Evolutionary conservation across 2,113 vertebrate genomes (phyloP), one percentile per base, ranked within the genome.

Genomic region (Alectura lathami): DNA sequence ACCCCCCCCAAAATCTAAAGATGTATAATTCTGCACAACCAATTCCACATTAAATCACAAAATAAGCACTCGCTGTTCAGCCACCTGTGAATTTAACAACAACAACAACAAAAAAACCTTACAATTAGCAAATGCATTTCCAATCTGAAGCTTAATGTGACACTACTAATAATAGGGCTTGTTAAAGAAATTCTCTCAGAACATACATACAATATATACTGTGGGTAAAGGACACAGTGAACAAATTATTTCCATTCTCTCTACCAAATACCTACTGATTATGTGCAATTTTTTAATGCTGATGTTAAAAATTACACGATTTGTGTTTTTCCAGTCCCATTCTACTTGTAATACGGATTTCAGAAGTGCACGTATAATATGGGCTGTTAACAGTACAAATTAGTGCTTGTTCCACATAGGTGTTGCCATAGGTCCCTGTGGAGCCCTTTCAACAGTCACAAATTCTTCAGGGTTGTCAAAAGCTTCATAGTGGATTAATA

Each of bases 361-460:
- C 80, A 43, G 81, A 91, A 95, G 79, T 88, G 59, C 47, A 84
- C 47, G 38, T 54, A 63, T 30, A 86, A 51, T 17, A 17, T 13
- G 63, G 56, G 88, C 83, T 88, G 88, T 22, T 82, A 86, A n/a
- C 51, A 92, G 74, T 88, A 93, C 5, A 1, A 56, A 84, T 98
- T 94, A 99, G 95, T 99, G 99, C 96, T 99, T 99, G 97, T 99
- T 99, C 99, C 99, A 99, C 92, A 96, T 98, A 21, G 99, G 99
- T 54, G 96, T 96, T 75, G 99, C 99, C 43, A 99, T 97, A 42
- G 99, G 99, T 89, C 98, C 98, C 96, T 98, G 98, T 2, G 98
- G 97, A 70, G 98, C 97, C 96, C 99, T 98, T 98, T 99, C 99
- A 93, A 99, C 98, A 47, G 98, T 94, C 69, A 99, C 98, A 96